Percentiles rank a stretch among this genome's conserved stretches.
These are phyloP conservation scores for Torymus aiolomorphi DNA, from an alignment of 2,888 invertebrate genomes.

Conservation along the genomic window DNA sequence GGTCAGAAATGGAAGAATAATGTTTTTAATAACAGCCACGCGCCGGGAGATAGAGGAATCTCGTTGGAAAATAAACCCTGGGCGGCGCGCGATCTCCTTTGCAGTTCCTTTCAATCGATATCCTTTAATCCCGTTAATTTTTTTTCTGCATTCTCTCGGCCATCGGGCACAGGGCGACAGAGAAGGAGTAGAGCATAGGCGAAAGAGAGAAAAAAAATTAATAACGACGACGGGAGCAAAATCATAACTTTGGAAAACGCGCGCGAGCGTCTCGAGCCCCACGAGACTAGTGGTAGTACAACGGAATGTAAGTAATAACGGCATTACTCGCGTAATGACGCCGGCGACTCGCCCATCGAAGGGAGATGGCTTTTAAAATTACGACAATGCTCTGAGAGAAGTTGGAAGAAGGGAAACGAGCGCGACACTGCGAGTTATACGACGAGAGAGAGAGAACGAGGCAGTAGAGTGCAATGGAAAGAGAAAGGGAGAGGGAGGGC, in stretches of 20 bases:
- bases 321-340: slow-evolving; percentile 57
- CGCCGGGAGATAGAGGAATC: not conserved
- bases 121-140: slow-evolving; percentile 48
- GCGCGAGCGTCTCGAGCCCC: not conserved
- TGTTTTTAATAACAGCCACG: slow-evolving; percentile 36
- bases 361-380: slow-evolving; percentile 53
- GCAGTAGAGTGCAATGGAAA: slow-evolving; percentile 33
- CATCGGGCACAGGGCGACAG: not conserved
- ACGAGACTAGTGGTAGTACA: slow-evolving; percentile 21
- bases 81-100: not conserved
- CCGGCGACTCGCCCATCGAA: slow-evolving; percentile 25
- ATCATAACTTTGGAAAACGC: slow-evolving; percentile 41
- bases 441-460: not conserved
- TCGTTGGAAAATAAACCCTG: slow-evolving; percentile 33
- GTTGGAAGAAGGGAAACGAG: slow-evolving; percentile 40
- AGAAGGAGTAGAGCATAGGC: not conserved
- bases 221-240: slow-evolving; percentile 43
- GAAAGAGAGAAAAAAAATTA: slow-evolving; percentile 26
- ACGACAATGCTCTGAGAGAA: slow-evolving; percentile 43
- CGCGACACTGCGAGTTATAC: slow-evolving; percentile 12
- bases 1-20: slow-evolving; percentile 48
- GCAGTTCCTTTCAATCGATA: slow-evolving; percentile 34
- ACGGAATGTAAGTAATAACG: slow-evolving; percentile 55
- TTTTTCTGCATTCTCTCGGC: not conserved
- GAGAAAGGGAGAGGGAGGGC: slow-evolving; percentile 29